Conservation (phyloP, 2,888 invertebrate species). For the Reticulitermes lucifugus region DNA sequence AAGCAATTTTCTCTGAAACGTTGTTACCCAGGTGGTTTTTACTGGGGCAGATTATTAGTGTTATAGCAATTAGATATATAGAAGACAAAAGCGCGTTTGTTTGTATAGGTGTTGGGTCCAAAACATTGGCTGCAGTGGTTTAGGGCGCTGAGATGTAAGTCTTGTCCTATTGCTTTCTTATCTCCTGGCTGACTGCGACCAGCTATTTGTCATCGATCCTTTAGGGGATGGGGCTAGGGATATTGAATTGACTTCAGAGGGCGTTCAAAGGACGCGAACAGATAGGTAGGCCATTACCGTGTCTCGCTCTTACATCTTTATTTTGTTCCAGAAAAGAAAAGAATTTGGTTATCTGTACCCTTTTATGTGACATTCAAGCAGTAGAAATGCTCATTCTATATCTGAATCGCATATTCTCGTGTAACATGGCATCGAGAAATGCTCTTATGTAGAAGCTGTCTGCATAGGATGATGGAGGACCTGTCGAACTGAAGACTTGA, state of each 20-base stretch:
- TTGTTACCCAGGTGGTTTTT: too few relatives aligned
- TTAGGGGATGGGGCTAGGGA: neutral
- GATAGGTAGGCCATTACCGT: neutral
- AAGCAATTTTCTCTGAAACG: too few relatives aligned
- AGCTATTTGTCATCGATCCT: neutral
- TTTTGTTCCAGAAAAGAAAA: neutral
- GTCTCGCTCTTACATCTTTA: neutral
- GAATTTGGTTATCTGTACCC: neutral
- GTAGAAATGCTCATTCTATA: neutral
- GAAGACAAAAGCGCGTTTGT: too few relatives aligned
- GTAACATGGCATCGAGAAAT: neutral
- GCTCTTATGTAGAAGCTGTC: too few relatives aligned
- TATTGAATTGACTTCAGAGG: neutral
- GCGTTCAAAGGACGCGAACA: neutral
- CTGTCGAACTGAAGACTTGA: too few relatives aligned
- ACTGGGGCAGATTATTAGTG: too few relatives aligned
- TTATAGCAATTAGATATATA: too few relatives aligned
- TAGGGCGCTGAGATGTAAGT: neutral
- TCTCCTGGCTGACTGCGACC: neutral
- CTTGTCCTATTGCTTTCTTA: neutral
- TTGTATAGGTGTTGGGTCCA: too few relatives aligned
- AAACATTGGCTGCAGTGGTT: neutral
- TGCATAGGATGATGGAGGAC: too few relatives aligned
- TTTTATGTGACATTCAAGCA: neutral
- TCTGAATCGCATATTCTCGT: neutral